phyloP scores from a whole-genome alignment of 2,888 invertebrate genomes.

The Limnephilus rhombicus region DNA sequence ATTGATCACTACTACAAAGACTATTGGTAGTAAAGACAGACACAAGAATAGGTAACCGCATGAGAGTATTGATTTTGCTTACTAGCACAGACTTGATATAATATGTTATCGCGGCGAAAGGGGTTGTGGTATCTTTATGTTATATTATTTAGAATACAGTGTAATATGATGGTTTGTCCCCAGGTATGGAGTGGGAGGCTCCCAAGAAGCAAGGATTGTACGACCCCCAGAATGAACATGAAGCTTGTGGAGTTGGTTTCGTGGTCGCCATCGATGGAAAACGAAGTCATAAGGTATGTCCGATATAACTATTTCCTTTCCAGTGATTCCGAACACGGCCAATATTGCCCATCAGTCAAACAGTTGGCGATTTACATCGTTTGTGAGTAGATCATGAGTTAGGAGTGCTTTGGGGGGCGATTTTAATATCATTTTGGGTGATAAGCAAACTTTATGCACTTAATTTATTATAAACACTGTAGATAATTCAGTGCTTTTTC shows the following conservation, averaged over 20 bases:
- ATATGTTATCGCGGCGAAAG: neutral
- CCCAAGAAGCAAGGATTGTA: slow-evolving; percentile 95
- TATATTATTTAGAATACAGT: neutral
- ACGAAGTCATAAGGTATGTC: slow-evolving; percentile 89
- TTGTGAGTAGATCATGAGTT: too few relatives aligned
- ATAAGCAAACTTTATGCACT: too few relatives aligned
- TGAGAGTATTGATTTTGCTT: neutral
- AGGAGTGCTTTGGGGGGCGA: too few relatives aligned
- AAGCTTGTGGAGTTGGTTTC: slow-evolving; percentile 99
- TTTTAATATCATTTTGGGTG: too few relatives aligned
- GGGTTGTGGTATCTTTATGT: neutral
- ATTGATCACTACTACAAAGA: neutral
- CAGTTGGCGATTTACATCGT: too few relatives aligned
- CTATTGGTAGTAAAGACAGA: neutral
- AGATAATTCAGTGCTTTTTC: too few relatives aligned
- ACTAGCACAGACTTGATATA: neutral
- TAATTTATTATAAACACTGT: too few relatives aligned
- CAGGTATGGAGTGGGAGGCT: slow-evolving; percentile 88
- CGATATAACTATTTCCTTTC: neutral
- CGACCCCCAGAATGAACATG: slow-evolving; percentile 96
- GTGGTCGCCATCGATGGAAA: slow-evolving; percentile 98
- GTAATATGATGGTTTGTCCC: slow-evolving; percentile 48
- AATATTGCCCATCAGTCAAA: too few relatives aligned
- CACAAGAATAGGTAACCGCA: neutral
- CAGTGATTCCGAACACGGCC: too few relatives aligned